Conservation (phyloP, 1,140 invertebrate species). For the Drosophila bifasciata region DNA sequence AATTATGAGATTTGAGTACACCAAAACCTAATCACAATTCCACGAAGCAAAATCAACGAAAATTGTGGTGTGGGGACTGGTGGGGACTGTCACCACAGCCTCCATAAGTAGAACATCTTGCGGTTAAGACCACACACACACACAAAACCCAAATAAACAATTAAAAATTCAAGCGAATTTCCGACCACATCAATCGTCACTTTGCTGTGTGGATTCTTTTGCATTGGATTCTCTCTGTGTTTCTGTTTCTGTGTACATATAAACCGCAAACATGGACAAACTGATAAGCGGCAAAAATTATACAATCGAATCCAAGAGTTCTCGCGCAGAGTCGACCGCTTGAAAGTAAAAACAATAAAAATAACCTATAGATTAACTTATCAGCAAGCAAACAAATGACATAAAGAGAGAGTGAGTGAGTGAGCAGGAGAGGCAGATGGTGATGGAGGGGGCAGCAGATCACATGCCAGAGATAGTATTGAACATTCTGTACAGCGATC, state of each 20-base stretch:
- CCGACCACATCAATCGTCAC: too few relatives aligned
- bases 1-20: too few relatives aligned
- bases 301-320: slow-evolving; percentile 41
- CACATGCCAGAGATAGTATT: slow-evolving; percentile 17
- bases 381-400: slow-evolving; percentile 31
- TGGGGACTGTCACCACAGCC: background rate
- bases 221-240: slow-evolving; percentile 3
- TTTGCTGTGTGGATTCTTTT: background rate
- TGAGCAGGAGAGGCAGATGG: background rate
- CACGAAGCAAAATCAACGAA: background rate
- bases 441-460: slow-evolving; percentile 9
- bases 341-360: slow-evolving; percentile 30
- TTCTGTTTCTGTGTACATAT: background rate
- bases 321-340: slow-evolving; percentile 1
- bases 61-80: background rate
- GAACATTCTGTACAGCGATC: slow-evolving; percentile 3
- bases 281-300: slow-evolving; percentile 42
- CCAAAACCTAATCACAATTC: too few relatives aligned
- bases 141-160: slow-evolving; percentile 12
- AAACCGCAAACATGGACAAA: slow-evolving; percentile 45
- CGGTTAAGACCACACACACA: slow-evolving; percentile 9
- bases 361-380: slow-evolving; percentile 24
- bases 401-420: background rate
- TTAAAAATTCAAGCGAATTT: slow-evolving; percentile 2
- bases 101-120: slow-evolving; percentile 10